Base-by-base conservation (phyloP, 1,140 invertebrate genomes). In the Anthonomus grandis region DNA sequence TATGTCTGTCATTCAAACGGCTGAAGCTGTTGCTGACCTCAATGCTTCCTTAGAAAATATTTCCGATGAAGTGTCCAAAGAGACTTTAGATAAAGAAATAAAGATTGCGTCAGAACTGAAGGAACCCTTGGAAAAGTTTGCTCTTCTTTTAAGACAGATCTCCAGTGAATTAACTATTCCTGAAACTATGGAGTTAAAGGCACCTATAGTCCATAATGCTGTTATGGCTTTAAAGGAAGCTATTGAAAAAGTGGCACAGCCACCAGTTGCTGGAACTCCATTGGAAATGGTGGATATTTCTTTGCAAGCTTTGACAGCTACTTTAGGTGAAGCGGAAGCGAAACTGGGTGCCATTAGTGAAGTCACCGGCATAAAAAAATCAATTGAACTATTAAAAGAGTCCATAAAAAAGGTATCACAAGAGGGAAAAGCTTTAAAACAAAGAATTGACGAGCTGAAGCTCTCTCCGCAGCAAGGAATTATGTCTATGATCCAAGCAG, bases 91-190 rank as follows among this genome's bases (percentile, higher is more conserved):
- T 6, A 15, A 47, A n/a, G 45, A 47, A 47, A 13, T 21, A 12
- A 13, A 36, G 27, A 18, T 49, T 15, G 34, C 41, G 13, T 38
- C 38, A 13, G 31, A 60, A 53, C n/a, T 63, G n/a, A 56, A 48
- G 19, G 19, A 24, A n/a, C 49, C 57, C 13, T 5, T 63, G 10
- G 23, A 63, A 45, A 60, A 57, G 25, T 10, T 63, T 15, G 15
- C 46, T 4, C 12, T 36, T 21, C 12, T 57, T 2, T 13, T 64
- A 9, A 37, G 38, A 24, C 42, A 59, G 31, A 37, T 57, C 3
- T 49, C 36, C 25, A 19, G 47, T 13, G 24, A 12, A 9, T 3
- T 60, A 8, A 34, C 36, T 18, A 51, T 48, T 27, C 46, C 54
- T 9, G 34, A 57, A 39, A 13, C 50, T n/a, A 13, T 25, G 4